These are phyloP conservation scores for Monochamus alternatus DNA, from an alignment of 2,888 invertebrate genomes.

Conservation along the genomic window DNA sequence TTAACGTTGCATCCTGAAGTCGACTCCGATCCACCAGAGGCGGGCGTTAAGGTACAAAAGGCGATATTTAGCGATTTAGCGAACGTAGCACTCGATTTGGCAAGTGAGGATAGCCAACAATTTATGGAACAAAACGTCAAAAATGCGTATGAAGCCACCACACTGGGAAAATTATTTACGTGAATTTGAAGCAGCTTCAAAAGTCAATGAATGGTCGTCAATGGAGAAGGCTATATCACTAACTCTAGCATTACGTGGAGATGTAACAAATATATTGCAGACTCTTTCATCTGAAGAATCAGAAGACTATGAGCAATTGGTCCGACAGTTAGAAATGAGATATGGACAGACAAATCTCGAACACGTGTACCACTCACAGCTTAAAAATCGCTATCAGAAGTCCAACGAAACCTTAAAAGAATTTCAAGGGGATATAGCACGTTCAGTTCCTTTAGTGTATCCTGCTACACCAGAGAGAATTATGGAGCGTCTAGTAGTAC, in stretches of 20 bases:
- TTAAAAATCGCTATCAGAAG: not conserved
- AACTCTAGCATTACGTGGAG: not conserved
- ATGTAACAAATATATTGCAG: not conserved
- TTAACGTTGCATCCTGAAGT: too few relatives aligned
- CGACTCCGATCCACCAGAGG: too few relatives aligned
- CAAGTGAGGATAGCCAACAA: too few relatives aligned
- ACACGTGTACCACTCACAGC: not conserved
- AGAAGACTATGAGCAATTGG: not conserved
- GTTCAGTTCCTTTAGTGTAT: not conserved
- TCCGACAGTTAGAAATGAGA: not conserved
- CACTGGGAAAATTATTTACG: not conserved
- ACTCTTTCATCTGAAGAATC: not conserved
- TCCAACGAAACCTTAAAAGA: not conserved
- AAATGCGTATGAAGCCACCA: not conserved
- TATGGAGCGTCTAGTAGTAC: not conserved
- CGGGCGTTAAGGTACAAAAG: too few relatives aligned
- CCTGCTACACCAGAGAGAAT: not conserved
- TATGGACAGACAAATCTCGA: not conserved
- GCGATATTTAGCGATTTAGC: too few relatives aligned
- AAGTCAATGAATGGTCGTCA: not conserved
- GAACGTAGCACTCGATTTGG: too few relatives aligned
- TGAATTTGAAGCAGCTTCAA: not conserved
- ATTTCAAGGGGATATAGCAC: not conserved
- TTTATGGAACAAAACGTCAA: too few relatives aligned
- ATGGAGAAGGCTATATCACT: not conserved